Conservation (phyloP, 2,113 vertebrate genomes). For the Brachypodius melanocephalos region DNA sequence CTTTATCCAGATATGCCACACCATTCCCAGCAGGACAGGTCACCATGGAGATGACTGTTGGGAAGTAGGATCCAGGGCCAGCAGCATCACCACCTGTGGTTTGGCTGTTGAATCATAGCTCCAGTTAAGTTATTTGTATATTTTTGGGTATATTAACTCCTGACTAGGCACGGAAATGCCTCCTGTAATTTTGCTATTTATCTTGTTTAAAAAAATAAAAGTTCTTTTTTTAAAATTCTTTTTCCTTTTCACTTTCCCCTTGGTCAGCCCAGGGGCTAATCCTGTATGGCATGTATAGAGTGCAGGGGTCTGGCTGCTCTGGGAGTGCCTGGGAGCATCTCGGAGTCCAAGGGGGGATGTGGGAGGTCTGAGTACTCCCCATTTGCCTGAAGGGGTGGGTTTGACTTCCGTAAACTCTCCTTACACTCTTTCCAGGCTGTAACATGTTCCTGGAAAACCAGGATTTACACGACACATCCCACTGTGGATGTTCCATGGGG, state of each 20-base stretch:
- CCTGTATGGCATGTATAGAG: rapidly evolving
- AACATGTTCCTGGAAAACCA: background rate
- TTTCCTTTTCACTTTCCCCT: background rate
- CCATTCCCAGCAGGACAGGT: background rate
- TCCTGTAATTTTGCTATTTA: background rate
- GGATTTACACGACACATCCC: rapidly evolving
- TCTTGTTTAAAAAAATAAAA: background rate
- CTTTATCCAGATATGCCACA: background rate
- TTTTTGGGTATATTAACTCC: background rate
- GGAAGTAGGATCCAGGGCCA: background rate
- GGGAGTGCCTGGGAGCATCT: background rate
- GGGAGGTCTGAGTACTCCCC: background rate
- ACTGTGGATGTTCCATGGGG: rapidly evolving
- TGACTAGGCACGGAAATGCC: background rate
- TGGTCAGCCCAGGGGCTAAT: background rate
- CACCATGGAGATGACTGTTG: background rate
- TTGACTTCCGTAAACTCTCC: background rate
- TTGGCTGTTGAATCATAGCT: background rate
- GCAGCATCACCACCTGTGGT: background rate
- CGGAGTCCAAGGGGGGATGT: background rate
- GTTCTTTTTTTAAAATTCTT: background rate
- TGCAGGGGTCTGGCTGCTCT: background rate
- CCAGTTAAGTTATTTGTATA: conserved; percentile 5
- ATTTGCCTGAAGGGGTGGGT: no score
- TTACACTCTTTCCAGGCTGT: background rate